Conservation (phyloP, 1,140 invertebrate genomes). For the Bilobella aurantiaca region DNA sequence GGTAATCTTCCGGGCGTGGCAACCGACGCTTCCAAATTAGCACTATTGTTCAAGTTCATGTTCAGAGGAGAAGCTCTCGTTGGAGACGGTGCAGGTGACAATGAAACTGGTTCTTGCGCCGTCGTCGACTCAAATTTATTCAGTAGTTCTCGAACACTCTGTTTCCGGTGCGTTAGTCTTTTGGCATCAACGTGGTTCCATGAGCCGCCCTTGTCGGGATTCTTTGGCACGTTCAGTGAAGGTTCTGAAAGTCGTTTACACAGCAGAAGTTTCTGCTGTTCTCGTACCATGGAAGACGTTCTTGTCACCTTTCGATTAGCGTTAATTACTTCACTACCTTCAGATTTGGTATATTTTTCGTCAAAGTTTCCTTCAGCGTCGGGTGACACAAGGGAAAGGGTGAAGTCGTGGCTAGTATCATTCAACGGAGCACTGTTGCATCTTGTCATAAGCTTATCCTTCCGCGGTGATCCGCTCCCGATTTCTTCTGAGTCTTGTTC, state of each 20-base stretch:
- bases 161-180: conserved; percentile 36
- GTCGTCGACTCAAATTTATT: conserved; percentile 40
- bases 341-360: no score
- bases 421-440: conserved; percentile 30
- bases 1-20: conserved; percentile 7
- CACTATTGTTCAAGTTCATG: conserved; percentile 11
- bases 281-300: neutral
- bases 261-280: conserved; percentile 17
- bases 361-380: no score
- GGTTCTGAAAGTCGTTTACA: conserved; percentile 33
- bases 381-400: no score
- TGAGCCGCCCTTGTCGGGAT: neutral
- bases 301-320: neutral
- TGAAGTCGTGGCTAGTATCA: neutral
- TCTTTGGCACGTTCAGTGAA: conserved; percentile 19
- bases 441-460: conserved; percentile 19
- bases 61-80: neutral
- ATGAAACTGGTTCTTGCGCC: neutral
- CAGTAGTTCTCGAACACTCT: conserved; percentile 41
- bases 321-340: neutral
- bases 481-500: no score
- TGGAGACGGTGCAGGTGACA: neutral
- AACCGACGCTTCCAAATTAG: neutral
- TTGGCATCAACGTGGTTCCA: conserved; percentile 34
- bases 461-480: no score